Evolutionary conservation across 1,140 invertebrate species (phyloP).

Genomic region (Acromyrmex charruanus): DNA sequence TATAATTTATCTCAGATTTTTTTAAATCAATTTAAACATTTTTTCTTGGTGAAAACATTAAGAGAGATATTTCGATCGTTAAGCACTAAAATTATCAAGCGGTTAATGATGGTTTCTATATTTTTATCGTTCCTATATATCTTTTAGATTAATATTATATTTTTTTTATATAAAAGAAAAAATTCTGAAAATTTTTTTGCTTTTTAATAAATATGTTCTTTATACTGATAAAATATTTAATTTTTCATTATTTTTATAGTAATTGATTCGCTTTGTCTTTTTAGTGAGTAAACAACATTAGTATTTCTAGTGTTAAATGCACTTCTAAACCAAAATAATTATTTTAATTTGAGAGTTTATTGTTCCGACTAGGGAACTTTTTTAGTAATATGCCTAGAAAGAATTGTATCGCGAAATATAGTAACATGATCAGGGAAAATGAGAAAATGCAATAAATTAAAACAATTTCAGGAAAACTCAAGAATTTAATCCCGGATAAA

Average conservation of each 20-base stretch:
- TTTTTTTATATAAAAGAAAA: too few relatives aligned
- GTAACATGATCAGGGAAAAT: background rate
- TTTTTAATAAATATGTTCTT: too few relatives aligned
- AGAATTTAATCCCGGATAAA: background rate
- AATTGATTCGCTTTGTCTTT: too few relatives aligned
- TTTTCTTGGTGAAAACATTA: background rate
- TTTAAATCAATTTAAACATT: background rate
- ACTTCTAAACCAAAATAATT: constrained; percentile 3
- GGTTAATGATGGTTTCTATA: too few relatives aligned
- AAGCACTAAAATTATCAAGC: too few relatives aligned
- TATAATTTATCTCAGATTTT: background rate
- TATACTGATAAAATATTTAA: too few relatives aligned
- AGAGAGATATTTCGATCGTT: background rate
- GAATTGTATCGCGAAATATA: background rate
- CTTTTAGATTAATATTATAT: too few relatives aligned
- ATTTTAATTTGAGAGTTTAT: background rate
- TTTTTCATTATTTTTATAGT: too few relatives aligned
- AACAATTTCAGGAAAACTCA: background rate
- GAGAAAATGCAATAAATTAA: background rate
- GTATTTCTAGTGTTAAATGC: background rate
- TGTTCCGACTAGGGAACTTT: background rate
- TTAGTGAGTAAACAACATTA: too few relatives aligned
- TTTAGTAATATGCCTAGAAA: background rate
- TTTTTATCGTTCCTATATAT: too few relatives aligned
- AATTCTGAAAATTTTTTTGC: too few relatives aligned